Evolutionary conservation across 2,888 invertebrate genomes (phyloP), one percentile per base, ranked within the genome.

Genomic region (Phorcus lineatus): DNA sequence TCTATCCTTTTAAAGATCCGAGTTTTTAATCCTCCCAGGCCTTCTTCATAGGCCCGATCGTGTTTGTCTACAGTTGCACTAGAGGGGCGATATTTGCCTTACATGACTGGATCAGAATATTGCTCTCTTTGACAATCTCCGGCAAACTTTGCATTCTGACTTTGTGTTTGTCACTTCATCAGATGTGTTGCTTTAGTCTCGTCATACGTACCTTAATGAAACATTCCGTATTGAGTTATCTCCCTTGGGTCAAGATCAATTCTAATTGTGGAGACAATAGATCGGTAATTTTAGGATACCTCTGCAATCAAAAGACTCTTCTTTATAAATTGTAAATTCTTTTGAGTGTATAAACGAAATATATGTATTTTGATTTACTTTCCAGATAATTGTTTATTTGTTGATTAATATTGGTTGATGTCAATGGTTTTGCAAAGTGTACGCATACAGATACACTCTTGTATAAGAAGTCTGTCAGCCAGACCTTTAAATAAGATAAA

Each of bases 71-170:
- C 62, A 24, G 24, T 62, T 62, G 28, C 62, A 62, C 28, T 17
- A 62, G 62, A n/a, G 13, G 16, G 24, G 62, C 22, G 28, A 13
- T 62, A 28, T 62, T 62, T 62, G 62, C 24, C 28, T 24, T 28
- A 24, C 62, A 62, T 62, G 62, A 28, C 62, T 62, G 28, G 62
- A 62, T 28, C 62, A 62, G 62, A 62, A 62, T 28, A 62, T 62
- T 62, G 24, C 24, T 24, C 24, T 62, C 62, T 62, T 62, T 62
- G 62, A 62, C 62, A 62, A 22, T 62, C 62, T 19, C 28, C 16
- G 62, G 28, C 62, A 62, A 62, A 62, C 62, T 62, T 62, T 62
- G 62, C 17, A 62, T 62, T 28, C 62, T 62, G 62, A 28, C 62
- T 28, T 16, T 17, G 62, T 62, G 62, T 62, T 62, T 62, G 62